Evolutionary conservation across 2,113 vertebrate species (phyloP).

Genomic region (Eptesicus fuscus): DNA sequence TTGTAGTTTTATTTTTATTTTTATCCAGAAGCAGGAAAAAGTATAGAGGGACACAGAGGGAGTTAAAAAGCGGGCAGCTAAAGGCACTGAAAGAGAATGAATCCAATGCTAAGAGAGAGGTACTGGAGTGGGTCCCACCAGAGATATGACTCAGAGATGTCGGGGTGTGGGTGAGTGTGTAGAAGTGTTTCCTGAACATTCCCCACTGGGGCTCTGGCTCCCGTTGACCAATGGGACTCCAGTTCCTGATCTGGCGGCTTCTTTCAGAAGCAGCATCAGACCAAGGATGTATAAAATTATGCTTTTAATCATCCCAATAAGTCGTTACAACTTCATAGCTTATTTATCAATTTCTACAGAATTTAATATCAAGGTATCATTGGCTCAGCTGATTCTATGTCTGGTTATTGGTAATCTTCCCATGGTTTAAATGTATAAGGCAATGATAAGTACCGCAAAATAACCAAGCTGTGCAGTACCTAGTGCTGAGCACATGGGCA

Average conservation of each 20-base stretch:
- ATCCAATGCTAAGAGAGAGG: background rate
- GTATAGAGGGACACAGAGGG: background rate
- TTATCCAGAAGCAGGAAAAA: background rate
- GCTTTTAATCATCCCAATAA: background rate
- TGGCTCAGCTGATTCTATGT: background rate
- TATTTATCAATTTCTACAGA: conserved; percentile 6
- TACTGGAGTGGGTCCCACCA: background rate
- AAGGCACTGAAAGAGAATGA: background rate
- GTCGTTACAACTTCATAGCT: background rate
- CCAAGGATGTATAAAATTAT: background rate
- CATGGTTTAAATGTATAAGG: background rate
- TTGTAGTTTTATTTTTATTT: background rate
- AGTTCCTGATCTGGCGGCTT: background rate
- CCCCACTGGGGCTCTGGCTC: fast-evolving
- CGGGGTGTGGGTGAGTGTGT: background rate
- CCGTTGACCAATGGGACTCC: background rate
- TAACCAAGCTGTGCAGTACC: background rate
- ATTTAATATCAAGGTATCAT: background rate
- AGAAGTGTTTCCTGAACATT: background rate
- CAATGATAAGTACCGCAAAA: background rate
- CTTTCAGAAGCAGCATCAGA: background rate
- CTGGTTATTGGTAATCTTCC: background rate
- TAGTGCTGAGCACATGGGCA: background rate
- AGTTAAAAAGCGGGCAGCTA: background rate
- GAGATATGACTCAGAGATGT: background rate